These are phyloP conservation scores for Muscina levida DNA, from an alignment of 2,888 invertebrate genomes.

Conservation along the genomic window DNA sequence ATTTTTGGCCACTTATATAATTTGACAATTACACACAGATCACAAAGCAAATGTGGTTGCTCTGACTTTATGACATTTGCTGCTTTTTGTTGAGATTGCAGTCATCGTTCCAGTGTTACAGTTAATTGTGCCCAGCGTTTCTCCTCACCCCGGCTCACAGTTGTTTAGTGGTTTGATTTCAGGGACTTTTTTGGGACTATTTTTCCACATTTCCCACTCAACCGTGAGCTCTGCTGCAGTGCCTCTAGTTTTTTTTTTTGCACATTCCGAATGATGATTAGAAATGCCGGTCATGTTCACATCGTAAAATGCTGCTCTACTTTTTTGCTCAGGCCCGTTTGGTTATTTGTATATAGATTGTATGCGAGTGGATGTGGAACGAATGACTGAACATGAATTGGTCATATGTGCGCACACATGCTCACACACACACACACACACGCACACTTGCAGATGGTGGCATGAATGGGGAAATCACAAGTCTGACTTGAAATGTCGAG, in stretches of 20 bases:
- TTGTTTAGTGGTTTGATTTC: neutral
- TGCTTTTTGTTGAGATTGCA: slow-evolving; percentile 65
- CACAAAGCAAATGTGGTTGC: no score
- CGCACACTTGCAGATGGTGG: slow-evolving; percentile 6
- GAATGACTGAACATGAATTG: slow-evolving; percentile 61
- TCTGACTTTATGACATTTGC: slow-evolving; percentile 40
- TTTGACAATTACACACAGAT: no score
- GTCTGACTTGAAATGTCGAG: slow-evolving; percentile 41
- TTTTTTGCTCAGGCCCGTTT: slow-evolving; percentile 26
- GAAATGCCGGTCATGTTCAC: slow-evolving; percentile 64
- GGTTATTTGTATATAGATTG: slow-evolving; percentile 23
- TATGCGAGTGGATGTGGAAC: slow-evolving; percentile 11
- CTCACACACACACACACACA: slow-evolving; percentile 9
- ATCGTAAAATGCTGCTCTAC: slow-evolving; percentile 60
- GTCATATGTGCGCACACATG: slow-evolving; percentile 27
- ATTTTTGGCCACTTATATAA: no score
- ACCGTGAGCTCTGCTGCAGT: slow-evolving; percentile 15
- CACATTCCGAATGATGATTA: slow-evolving; percentile 45
- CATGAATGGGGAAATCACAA: slow-evolving; percentile 26
- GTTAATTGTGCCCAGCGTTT: neutral
- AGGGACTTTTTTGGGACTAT: slow-evolving; percentile 42
- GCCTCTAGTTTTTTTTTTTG: neutral
- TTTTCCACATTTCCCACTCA: slow-evolving; percentile 45
- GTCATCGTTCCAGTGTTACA: neutral
- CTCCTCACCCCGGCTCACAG: neutral